Conservation (phyloP, 2,113 vertebrate genomes). For the Oryctolagus cuniculus region DNA sequence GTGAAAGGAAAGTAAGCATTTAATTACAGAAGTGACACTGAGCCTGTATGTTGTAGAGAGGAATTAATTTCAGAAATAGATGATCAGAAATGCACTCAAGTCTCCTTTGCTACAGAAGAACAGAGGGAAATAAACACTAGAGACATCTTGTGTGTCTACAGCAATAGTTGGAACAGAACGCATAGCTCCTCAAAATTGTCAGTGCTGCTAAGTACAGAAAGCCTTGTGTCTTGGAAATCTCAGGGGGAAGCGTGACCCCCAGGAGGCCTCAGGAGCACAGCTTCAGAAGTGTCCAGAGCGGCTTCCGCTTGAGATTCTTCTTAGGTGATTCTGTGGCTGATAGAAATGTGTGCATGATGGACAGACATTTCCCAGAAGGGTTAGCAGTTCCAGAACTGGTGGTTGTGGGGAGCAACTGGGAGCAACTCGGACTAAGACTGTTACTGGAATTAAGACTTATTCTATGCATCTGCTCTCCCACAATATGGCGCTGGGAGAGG, state of each 20-base stretch:
- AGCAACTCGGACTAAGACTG: too few species aligned
- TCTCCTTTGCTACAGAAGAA: background rate
- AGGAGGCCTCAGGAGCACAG: background rate
- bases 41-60: background rate
- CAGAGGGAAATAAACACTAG: background rate
- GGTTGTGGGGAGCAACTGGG: too few species aligned
- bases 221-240: background rate
- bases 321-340: background rate
- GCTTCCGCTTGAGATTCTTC: background rate
- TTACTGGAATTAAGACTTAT: too few species aligned
- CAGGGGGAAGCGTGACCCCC: background rate
- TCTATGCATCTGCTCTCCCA: too few species aligned
- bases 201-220: background rate
- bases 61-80: background rate
- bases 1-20: background rate
- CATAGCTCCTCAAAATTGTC: background rate
- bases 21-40: background rate
- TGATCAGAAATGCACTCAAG: background rate
- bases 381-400: background rate
- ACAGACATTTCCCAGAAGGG: background rate
- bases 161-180: background rate
- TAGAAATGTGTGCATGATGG: background rate
- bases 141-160: background rate
- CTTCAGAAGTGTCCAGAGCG: background rate
- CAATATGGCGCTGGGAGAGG: too few species aligned